Evolutionary conservation across 2,797 vertebrate species (phyloP).

Genomic region (Chelonia mydas): DNA sequence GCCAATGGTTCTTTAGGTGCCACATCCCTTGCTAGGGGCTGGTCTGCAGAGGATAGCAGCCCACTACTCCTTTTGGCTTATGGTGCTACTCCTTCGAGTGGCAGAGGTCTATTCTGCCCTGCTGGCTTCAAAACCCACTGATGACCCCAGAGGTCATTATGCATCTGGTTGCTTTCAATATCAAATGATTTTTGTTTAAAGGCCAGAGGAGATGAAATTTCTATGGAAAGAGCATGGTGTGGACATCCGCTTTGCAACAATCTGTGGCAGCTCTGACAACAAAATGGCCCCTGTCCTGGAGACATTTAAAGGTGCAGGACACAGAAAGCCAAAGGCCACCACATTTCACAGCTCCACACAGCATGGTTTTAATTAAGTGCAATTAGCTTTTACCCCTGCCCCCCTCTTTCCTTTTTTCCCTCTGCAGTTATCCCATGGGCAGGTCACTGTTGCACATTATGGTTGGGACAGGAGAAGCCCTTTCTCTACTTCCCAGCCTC

Average conservation of each 20-base stretch:
- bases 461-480: neutral
- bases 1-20: neutral
- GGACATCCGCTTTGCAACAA: neutral
- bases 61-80: no score
- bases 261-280: neutral
- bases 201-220: neutral
- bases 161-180: neutral
- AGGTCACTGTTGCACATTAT: neutral
- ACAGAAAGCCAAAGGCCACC: neutral
- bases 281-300: neutral
- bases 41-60: neutral
- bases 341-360: neutral
- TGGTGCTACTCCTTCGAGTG: neutral
- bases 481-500: neutral
- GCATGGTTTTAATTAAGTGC: neutral
- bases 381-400: neutral
- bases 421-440: neutral
- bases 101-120: neutral
- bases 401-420: neutral
- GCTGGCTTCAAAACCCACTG: neutral
- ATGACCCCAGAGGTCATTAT: neutral
- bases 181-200: neutral
- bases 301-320: neutral
- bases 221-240: neutral
- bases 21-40: neutral